Evolutionary conservation across 2,113 vertebrate species (phyloP), one percentile per base, ranked within the genome.

Genomic region (Herpailurus yagouaroundi): DNA sequence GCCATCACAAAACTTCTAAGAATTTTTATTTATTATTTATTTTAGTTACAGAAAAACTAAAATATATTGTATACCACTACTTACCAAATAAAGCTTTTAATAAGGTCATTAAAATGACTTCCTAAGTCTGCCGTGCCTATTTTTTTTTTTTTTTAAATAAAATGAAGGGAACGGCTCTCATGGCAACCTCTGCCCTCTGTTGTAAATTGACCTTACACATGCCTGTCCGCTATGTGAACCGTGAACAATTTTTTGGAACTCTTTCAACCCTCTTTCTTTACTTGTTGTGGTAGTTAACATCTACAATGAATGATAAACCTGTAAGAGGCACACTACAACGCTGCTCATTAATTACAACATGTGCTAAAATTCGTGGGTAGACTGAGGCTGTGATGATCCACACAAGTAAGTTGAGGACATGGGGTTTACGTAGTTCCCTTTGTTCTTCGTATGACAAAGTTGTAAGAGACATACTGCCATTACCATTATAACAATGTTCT

Each of bases 251-350:
- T 91, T 82, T 55, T 90, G 89, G 89, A 93, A 91, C 85, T 80
- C 91, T 97, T 98, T 97, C 94, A 96, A 86, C 73, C 48, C 80
- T 91, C 73, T 97, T 77, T 89, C 85, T 96, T 94, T 94, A 85
- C 52, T 97, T 1, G 6, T 92, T 73, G 89, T 97, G 93, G 71
- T 96, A 83, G 48, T 95, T 97, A 96, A 83, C 86, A 89, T 93
- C 83, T 91, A 80, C 82, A 89, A 19, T 76, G 91, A 97, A 57
- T 73, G 38, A 89, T 89, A 71, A 69, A 33, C 45, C 83, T 69
- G 18, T 93, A 74, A 94, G 80, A 60, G 41, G 48, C 33, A 73
- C 79, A 76, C 18, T 9, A 66, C 5, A 86, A 31, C 4, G 23
- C 38, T 10, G 21, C n/a, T 82, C 36, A 38, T 93, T 93, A 88